Percentiles rank a stretch among this genome's conserved stretches.
Evolutionary conservation across 1,140 invertebrate species (phyloP).

Genomic region (Meloidogyne floridensis): DNA sequence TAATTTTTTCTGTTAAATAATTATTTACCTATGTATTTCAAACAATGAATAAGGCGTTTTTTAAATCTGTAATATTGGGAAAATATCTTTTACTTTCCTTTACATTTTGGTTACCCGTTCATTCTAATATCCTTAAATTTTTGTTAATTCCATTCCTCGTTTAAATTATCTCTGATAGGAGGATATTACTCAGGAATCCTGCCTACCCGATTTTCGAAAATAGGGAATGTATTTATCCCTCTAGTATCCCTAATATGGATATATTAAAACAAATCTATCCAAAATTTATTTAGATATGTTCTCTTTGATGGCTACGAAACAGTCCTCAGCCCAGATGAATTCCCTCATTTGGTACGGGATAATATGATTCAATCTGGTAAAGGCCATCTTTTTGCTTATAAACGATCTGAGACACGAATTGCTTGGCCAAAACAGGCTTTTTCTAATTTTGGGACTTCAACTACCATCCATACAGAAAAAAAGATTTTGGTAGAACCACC

Average conservation of each 20-base stretch:
- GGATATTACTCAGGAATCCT: no score
- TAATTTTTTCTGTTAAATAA: conserved; percentile 12
- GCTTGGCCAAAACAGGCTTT: conserved; percentile 78
- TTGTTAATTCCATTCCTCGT: no score
- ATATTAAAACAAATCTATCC: no score
- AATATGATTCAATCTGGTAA: conserved; percentile 75
- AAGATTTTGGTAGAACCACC: conserved; percentile 1
- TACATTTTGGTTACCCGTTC: no score
- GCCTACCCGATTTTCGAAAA: no score
- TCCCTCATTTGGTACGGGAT: conserved; percentile 79
- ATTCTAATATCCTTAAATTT: no score
- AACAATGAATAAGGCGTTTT: background rate
- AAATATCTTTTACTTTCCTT: no score
- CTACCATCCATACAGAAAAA: background rate
- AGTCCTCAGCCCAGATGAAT: conserved; percentile 81
- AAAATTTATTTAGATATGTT: conserved; percentile 44
- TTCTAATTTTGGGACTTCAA: conserved; percentile 11
- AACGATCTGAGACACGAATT: conserved; percentile 90
- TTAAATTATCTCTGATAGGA: no score
- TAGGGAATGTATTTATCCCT: no score
- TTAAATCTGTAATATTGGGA: conserved; percentile 39
- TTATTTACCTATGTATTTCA: no score
- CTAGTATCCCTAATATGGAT: no score
- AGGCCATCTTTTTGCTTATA: conserved; percentile 88
- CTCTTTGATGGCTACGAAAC: conserved; percentile 74